Evolutionary conservation across 2,113 vertebrate species (phyloP).

Genomic region (Cebidichthys violaceus): DNA sequence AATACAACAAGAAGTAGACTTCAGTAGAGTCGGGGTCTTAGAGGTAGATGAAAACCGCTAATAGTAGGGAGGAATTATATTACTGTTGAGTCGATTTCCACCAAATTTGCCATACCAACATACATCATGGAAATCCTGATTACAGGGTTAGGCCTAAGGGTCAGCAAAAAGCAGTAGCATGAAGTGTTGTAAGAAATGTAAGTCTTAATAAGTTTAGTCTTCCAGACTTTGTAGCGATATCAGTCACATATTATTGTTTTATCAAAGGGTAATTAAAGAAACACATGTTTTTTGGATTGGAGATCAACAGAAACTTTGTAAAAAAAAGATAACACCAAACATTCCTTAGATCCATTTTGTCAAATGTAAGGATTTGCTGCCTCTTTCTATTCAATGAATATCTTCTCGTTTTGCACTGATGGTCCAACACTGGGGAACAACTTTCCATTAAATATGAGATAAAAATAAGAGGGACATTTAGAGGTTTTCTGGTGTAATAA

Average conservation of each 20-base stretch:
- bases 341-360: not conserved
- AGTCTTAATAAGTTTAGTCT: not conserved
- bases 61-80: constrained; percentile 27
- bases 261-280: not conserved
- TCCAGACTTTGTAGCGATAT: not conserved
- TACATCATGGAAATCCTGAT: constrained; percentile 61
- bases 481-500: not conserved
- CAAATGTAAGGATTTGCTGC: not conserved
- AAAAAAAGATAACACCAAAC: not conserved
- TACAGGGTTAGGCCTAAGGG: constrained; percentile 15
- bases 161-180: constrained; percentile 13
- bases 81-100: constrained; percentile 22
- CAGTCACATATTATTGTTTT: not conserved
- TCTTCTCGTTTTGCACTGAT: not conserved
- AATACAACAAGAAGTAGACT: constrained; percentile 4
- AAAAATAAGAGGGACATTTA: not conserved
- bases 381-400: not conserved
- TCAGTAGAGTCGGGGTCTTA: constrained; percentile 37
- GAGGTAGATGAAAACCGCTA: constrained; percentile 27
- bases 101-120: constrained; percentile 7
- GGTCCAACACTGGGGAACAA: not conserved
- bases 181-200: constrained; percentile 11
- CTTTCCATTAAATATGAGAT: not conserved
- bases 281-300: not conserved
- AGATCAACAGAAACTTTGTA: not conserved